phyloP scores from a whole-genome alignment of 2,113 vertebrate species.

The Dasyurus viverrinus region DNA sequence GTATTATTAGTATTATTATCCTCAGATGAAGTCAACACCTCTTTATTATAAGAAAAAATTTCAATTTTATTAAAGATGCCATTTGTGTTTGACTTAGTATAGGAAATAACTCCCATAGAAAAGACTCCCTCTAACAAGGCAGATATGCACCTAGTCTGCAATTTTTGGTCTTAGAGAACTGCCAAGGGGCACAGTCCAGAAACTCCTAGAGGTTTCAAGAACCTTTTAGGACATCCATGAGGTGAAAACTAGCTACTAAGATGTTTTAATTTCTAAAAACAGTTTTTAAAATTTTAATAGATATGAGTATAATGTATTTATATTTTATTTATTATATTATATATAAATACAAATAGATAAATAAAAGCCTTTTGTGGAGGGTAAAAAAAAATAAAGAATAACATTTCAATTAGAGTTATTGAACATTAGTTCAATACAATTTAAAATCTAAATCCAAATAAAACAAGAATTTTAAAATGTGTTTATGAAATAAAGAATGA shows the following conservation, averaged over 20 bases:
- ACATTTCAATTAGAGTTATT: not conserved
- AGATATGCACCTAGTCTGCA: not conserved
- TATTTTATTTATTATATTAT: too few relatives aligned
- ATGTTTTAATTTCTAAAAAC: not conserved
- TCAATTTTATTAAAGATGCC: not conserved
- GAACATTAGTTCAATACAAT: not conserved
- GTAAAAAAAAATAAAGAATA: too few relatives aligned
- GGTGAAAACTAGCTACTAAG: not conserved
- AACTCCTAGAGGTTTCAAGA: not conserved
- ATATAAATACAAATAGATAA: not conserved
- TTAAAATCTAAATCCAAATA: not conserved
- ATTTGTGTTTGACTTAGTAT: not conserved
- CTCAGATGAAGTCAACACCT: not conserved
- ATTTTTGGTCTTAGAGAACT: not conserved
- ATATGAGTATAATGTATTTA: not conserved
- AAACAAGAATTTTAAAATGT: not conserved
- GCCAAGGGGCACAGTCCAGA: not conserved
- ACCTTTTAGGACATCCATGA: not conserved
- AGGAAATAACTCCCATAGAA: not conserved
- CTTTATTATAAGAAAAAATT: not conserved
- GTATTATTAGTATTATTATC: not conserved
- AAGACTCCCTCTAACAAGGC: not conserved
- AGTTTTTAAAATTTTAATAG: not conserved
- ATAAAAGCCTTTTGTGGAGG: not conserved
- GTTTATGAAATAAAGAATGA: not conserved